Evolutionary conservation across 2,797 vertebrate genomes (phyloP).

Genomic region (Strix occidentalis): DNA sequence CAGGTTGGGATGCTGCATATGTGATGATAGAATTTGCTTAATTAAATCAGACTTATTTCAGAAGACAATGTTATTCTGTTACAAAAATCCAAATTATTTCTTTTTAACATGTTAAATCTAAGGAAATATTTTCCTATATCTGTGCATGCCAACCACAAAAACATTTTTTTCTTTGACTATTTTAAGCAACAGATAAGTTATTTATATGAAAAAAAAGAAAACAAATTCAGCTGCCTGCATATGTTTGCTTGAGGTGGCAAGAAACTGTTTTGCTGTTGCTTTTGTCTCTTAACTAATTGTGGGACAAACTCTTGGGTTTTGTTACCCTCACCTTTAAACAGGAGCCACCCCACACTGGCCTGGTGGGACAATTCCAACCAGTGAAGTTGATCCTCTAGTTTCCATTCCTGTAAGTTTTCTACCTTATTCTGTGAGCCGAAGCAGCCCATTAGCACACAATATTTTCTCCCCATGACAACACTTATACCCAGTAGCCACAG

Average conservation of each 20-base stretch:
- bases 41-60: background rate
- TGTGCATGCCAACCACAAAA: background rate
- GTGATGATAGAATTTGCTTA: background rate
- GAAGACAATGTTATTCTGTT: background rate
- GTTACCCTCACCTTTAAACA: background rate
- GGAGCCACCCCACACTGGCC: rapidly evolving
- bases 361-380: background rate
- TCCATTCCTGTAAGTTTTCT: background rate
- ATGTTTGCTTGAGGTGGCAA: background rate
- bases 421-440: background rate
- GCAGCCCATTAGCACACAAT: background rate
- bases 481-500: background rate
- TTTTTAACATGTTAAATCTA: background rate
- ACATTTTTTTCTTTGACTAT: background rate
- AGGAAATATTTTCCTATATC: background rate
- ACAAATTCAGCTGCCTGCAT: background rate
- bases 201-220: background rate
- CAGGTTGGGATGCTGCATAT: background rate
- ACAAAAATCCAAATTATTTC: background rate
- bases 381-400: background rate
- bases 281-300: background rate
- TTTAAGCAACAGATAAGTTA: background rate
- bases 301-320: background rate
- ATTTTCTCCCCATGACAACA: background rate
- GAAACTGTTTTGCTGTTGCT: background rate